Percentiles rank a stretch among this genome's conserved stretches.
These are phyloP conservation scores for Amblyornis subalaris DNA, from an alignment of 2,113 vertebrate genomes.

Conservation along the genomic window DNA sequence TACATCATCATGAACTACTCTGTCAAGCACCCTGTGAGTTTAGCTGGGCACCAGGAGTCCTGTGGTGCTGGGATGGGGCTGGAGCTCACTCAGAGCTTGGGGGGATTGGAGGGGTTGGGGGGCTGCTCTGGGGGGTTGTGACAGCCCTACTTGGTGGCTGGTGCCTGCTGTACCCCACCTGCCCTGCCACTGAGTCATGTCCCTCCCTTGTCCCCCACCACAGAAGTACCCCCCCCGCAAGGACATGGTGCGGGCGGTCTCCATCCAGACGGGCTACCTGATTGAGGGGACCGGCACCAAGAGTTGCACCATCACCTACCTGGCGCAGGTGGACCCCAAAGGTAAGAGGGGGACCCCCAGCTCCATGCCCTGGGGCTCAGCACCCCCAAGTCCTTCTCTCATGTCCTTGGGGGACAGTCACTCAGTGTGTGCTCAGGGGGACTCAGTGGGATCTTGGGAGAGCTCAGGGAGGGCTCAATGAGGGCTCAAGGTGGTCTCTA, in stretches of 20 bases:
- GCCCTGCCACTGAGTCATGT: neutral
- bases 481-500: neutral
- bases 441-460: neutral
- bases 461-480: neutral
- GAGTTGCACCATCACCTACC: slow-evolving; percentile 86
- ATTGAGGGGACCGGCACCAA: slow-evolving; percentile 83
- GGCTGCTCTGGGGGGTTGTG: neutral
- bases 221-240: slow-evolving; percentile 95
- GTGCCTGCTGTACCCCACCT: neutral
- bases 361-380: neutral
- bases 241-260: slow-evolving; percentile 90
- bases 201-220: neutral
- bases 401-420: neutral
- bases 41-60: neutral
- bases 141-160: neutral
- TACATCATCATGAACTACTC: slow-evolving; percentile 99
- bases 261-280: slow-evolving; percentile 93
- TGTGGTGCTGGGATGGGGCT: neutral
- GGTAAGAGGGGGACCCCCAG: slow-evolving; percentile 54
- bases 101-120: neutral
- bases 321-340: slow-evolving; percentile 94
- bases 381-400: neutral
- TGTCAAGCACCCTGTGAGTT: slow-evolving; percentile 88
- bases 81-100: neutral
- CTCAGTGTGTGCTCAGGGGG: neutral